Conservation (phyloP, 2,113 vertebrate species). For the Trematomus loennbergii region DNA sequence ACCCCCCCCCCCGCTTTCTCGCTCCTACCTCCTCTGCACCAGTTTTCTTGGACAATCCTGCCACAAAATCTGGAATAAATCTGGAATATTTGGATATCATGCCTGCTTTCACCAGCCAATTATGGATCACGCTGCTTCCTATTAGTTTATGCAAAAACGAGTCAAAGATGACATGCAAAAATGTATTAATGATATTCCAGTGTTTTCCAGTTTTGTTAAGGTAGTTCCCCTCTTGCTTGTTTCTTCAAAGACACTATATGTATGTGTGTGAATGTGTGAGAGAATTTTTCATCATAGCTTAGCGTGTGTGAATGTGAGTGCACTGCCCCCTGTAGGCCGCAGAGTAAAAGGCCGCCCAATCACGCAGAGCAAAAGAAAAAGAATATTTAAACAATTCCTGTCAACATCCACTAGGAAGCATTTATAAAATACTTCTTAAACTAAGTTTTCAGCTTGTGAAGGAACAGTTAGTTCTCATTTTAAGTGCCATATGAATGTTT, state of each 20-base stretch:
- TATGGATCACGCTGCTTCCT: slow-evolving; percentile 70
- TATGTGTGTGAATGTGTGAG: neutral
- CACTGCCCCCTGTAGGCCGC: slow-evolving; percentile 69
- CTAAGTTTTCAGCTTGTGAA: slow-evolving; percentile 8
- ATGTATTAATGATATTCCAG: slow-evolving; percentile 62
- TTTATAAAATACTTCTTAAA: slow-evolving; percentile 4
- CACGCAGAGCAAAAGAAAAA: slow-evolving; percentile 3
- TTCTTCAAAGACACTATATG: slow-evolving; percentile 65
- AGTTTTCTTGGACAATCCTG: slow-evolving; percentile 35
- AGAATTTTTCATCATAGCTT: too few species aligned
- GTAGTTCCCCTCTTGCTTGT: slow-evolving; percentile 15
- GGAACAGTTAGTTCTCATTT: slow-evolving; percentile 15
- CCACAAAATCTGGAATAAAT: slow-evolving; percentile 52
- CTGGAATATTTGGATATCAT: slow-evolving; percentile 33
- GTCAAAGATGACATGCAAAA: slow-evolving; percentile 45
- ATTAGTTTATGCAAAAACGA: slow-evolving; percentile 68
- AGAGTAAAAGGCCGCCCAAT: slow-evolving; percentile 25
- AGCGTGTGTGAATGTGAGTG: slow-evolving; percentile 36
- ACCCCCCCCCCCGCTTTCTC: slow-evolving; percentile 1
- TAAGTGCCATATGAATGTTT: slow-evolving; percentile 70
- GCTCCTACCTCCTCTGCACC: slow-evolving; percentile 39
- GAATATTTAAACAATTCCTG: neutral
- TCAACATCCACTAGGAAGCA: slow-evolving; percentile 7
- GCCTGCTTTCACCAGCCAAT: slow-evolving; percentile 63
- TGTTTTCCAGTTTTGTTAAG: slow-evolving; percentile 57